Conservation (phyloP, 2,888 invertebrate species). For the Platycnemis pennipes region DNA sequence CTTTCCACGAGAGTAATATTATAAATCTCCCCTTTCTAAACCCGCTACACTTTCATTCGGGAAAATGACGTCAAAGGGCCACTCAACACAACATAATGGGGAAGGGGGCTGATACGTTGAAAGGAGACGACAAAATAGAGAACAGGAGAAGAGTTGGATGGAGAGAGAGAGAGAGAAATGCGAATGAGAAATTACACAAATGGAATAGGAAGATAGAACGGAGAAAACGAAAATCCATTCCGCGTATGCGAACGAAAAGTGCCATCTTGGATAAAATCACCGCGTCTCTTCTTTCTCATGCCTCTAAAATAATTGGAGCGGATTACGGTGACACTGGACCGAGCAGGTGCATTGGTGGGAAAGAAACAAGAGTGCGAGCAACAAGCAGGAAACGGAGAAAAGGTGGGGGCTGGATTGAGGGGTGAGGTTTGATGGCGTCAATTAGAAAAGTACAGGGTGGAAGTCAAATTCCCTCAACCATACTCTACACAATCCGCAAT, state of each 20-base stretch:
- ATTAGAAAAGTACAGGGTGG: not conserved
- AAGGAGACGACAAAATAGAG: not conserved
- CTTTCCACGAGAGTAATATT: not conserved
- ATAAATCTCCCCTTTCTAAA: not conserved
- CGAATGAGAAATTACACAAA: not conserved
- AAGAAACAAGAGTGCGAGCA: not conserved
- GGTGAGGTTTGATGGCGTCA: not conserved
- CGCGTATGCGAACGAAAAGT: slow-evolving; percentile 13
- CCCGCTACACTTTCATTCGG: not conserved
- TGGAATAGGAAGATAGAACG: not conserved
- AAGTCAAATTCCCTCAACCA: not conserved
- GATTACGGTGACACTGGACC: not conserved
- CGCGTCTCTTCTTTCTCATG: not conserved
- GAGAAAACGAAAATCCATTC: not conserved
- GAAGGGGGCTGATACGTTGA: not conserved
- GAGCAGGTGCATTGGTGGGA: not conserved
- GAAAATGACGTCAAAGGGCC: not conserved
- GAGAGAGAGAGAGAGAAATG: not conserved
- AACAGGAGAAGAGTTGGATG: not conserved
- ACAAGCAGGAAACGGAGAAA: not conserved
- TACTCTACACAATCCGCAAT: not conserved
- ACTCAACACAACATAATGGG: not conserved
- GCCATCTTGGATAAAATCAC: not conserved
- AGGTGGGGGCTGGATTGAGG: not conserved
- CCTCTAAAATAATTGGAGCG: slow-evolving; percentile 40